Conservation (phyloP, 1,140 invertebrate genomes). For the Sarcophaga peregrina region DNA sequence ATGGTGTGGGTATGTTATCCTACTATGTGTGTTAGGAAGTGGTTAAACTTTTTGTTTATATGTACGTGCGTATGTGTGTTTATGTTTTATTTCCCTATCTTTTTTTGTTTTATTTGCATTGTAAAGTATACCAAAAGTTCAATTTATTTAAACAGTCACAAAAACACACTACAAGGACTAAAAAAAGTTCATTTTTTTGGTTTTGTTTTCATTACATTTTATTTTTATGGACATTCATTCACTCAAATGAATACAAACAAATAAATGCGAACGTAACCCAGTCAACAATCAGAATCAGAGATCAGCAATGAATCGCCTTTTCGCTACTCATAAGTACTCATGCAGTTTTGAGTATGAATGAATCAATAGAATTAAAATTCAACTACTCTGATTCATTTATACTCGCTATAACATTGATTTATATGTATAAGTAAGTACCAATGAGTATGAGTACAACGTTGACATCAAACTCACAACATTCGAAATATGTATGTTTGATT, state of each 20-base stretch:
- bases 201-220: neutral
- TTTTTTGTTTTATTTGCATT: neutral
- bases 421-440: no score
- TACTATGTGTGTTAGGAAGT: neutral
- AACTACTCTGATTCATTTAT: no score
- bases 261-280: neutral
- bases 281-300: no score
- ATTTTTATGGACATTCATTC: constrained; percentile 11
- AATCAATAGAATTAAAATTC: no score
- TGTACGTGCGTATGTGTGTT: neutral
- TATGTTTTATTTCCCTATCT: neutral
- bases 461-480: no score
- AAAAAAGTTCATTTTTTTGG: neutral
- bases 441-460: no score
- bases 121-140: constrained; percentile 13
- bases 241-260: neutral
- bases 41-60: neutral
- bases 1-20: neutral
- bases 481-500: no score
- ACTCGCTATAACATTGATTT: no score
- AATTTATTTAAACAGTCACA: constrained; percentile 22
- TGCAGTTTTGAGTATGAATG: no score
- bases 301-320: no score
- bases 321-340: no score
- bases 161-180: constrained; percentile 9